Evolutionary conservation across 2,888 invertebrate genomes (phyloP), one percentile per base, ranked within the genome.

Genomic region (Hofmannophila pseudospretella): DNA sequence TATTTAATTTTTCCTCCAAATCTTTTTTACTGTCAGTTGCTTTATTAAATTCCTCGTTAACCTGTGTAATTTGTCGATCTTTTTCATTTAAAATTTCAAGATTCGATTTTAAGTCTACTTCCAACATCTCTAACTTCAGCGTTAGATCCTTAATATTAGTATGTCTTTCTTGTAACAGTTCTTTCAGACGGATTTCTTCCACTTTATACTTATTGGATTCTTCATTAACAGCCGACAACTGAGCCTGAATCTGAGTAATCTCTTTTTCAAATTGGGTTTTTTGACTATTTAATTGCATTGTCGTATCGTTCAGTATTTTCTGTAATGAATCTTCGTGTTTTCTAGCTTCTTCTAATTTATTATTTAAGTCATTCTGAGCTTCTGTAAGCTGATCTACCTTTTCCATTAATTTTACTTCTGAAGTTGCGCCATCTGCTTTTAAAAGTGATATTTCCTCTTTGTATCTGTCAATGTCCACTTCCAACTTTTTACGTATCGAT

Each of bases 271-370:
- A 67, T 37, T 78, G 73, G 33, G 53, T 55, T 50, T 85, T 82
- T 47, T 75, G 78, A 37, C 66, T 72, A 49, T 80, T 80, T 35
- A 88, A 57, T 54, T 89, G 87, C 27, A 75, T 54, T 28, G 79
- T 73, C 59, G 84, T 75, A 47, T 84, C 78, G 42, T 82, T 66
- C 38, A 88, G 59, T 45, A 81, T 65, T 51, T 81, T 85, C 59
- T 88, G 81, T 34, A 88, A 58, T 0, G 76, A 82, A 47, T 84
- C 81, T 63, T 88, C 86, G 36, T 88, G 75, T 55, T 76, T 77
- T 43, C 74, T 72, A 34, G 89, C 85, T 58, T 82, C 79, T 58
- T 88, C 87, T 12, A 81, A 51, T 61, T 88, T 80, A 42, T 84
- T 78, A 51, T 78, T 79, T 23, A 88, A 65, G 44, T 88, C 85